Percentiles rank a stretch among this genome's conserved stretches.
Conservation (phyloP, 2,888 invertebrate species). For the Catotricha subobsoleta region DNA sequence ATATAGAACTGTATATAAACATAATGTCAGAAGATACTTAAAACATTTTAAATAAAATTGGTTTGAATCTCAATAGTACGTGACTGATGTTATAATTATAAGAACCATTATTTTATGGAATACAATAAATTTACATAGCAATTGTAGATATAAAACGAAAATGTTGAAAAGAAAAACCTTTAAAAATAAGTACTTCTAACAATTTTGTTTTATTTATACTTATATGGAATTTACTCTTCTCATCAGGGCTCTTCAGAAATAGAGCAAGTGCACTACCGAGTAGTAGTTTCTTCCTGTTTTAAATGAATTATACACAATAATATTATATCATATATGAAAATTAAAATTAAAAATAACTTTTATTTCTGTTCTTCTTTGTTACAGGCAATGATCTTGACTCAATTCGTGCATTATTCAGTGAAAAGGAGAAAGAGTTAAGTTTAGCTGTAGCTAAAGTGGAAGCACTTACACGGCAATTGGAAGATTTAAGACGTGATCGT, state of each 20-base stretch:
- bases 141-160: too few species aligned
- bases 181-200: neutral
- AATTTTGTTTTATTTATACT: neutral
- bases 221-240: neutral
- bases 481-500: constrained; percentile 63
- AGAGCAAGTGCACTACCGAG: neutral
- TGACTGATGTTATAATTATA: too few species aligned
- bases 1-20: too few species aligned
- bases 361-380: neutral
- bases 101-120: too few species aligned
- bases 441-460: constrained; percentile 96
- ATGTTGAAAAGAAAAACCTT: too few species aligned
- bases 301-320: neutral
- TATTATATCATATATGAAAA: too few species aligned
- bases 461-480: constrained; percentile 83
- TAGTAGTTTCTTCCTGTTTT: neutral
- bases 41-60: too few species aligned
- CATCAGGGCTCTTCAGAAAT: neutral
- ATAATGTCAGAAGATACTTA: too few species aligned
- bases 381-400: constrained; percentile 89
- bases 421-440: constrained; percentile 91
- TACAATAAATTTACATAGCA: too few species aligned
- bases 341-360: neutral
- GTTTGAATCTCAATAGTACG: too few species aligned
- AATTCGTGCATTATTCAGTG: constrained; percentile 88